These are phyloP conservation scores for Heterochromis multidens DNA, from an alignment of 2,113 vertebrate species.

Conservation along the genomic window DNA sequence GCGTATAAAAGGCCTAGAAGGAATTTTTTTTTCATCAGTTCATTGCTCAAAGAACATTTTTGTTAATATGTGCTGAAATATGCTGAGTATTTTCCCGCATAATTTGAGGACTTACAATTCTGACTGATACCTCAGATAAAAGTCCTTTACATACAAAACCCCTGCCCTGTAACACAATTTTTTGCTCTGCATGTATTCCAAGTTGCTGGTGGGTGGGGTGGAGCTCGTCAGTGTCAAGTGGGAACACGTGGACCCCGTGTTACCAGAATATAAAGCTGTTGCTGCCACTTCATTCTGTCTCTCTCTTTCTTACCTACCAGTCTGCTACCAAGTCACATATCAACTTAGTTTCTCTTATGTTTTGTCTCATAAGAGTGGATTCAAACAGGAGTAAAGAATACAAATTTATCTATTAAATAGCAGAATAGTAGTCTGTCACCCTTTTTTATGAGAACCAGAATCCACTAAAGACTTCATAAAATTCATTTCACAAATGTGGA, in stretches of 20 bases:
- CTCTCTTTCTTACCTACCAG: neutral
- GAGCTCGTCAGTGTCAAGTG: neutral
- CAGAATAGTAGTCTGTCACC: too few species aligned
- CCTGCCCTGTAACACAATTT: neutral
- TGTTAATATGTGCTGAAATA: neutral
- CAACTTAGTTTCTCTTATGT: neutral
- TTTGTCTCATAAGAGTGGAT: too few species aligned
- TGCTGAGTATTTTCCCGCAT: neutral
- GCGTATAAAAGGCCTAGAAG: neutral
- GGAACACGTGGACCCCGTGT: neutral
- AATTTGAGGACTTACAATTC: neutral
- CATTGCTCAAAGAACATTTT: neutral
- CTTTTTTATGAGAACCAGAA: neutral
- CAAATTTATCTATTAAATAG: too few species aligned
- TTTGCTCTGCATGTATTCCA: neutral
- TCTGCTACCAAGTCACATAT: neutral
- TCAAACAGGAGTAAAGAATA: too few species aligned
- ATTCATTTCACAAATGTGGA: neutral
- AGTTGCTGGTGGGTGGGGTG: neutral
- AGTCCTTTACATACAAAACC: accelerated
- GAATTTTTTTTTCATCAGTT: neutral
- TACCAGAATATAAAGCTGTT: neutral
- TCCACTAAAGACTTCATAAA: too few species aligned
- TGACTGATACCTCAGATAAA: neutral
- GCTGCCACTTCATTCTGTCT: neutral